These are phyloP conservation scores for Uloborus diversus DNA, from an alignment of 1,140 invertebrate species.

Conservation along the genomic window DNA sequence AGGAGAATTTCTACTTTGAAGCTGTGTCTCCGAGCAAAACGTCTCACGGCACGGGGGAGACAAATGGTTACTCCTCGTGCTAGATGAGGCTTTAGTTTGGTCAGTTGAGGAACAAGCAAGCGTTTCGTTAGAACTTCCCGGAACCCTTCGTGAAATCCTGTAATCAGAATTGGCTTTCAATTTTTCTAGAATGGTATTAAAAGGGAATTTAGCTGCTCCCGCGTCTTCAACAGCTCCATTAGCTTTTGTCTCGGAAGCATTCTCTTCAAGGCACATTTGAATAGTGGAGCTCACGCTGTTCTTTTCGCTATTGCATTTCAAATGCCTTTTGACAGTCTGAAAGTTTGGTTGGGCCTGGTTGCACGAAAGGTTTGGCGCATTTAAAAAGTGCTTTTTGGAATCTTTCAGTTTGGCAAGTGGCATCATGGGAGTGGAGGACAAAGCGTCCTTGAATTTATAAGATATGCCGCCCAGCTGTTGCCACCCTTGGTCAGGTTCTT, in stretches of 20 bases:
- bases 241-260: too few relatives aligned
- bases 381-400: too few relatives aligned
- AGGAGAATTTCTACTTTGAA: background rate
- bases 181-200: slow-evolving; percentile 41
- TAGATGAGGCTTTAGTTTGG: background rate
- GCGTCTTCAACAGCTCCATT: background rate
- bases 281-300: background rate
- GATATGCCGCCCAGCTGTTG: background rate
- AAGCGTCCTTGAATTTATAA: background rate
- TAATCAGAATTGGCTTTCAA: slow-evolving; percentile 37
- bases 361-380: too few relatives aligned
- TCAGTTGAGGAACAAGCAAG: background rate
- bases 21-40: background rate
- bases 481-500: background rate
- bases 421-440: slow-evolving; percentile 24
- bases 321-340: slow-evolving; percentile 27
- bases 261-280: background rate
- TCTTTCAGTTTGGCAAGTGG: slow-evolving; percentile 4
- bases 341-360: slow-evolving; percentile 16
- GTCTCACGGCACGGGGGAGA: background rate
- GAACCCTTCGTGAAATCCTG: slow-evolving; percentile 12
- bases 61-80: background rate
- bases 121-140: background rate
- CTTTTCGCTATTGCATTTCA: slow-evolving; percentile 2
- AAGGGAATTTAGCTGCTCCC: slow-evolving; percentile 33